Evolutionary conservation across 64 coral and sea anemone genomes (phyloP).

Genomic region (Actinia equina): DNA sequence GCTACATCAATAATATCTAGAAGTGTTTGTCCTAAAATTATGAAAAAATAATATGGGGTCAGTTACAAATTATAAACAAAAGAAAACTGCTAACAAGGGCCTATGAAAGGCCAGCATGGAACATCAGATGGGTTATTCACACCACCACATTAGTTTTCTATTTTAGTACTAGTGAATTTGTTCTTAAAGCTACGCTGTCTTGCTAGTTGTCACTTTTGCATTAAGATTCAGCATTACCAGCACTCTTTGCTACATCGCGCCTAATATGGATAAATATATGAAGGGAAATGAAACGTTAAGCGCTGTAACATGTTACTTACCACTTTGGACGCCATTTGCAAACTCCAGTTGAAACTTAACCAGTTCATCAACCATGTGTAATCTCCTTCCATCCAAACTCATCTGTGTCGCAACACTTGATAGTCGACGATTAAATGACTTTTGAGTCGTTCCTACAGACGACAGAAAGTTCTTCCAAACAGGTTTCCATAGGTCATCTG

Average conservation of each 20-base stretch:
- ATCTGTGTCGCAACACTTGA: conserved; percentile 57
- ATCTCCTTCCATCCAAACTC: conserved; percentile 60
- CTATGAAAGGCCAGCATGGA: too few species aligned
- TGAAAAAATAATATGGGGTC: too few species aligned
- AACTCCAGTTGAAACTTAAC: conserved; percentile 66
- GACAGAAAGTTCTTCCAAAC: conserved; percentile 74
- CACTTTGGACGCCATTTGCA: conserved; percentile 61
- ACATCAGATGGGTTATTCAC: too few species aligned
- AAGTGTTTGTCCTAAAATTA: conserved; percentile 34
- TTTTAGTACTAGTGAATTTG: too few species aligned
- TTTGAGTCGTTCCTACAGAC: conserved; percentile 54
- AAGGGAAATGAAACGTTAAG: neutral
- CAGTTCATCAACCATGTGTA: conserved; percentile 60
- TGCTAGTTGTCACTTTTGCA: too few species aligned
- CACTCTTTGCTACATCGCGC: too few species aligned
- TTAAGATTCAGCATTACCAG: too few species aligned
- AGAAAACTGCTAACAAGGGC: too few species aligned
- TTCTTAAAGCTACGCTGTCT: too few species aligned
- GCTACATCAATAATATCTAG: conserved; percentile 38
- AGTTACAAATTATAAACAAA: too few species aligned
- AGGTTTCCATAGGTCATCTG: conserved; percentile 51
- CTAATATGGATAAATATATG: neutral
- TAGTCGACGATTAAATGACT: conserved; percentile 58
- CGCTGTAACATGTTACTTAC: conserved; percentile 1
- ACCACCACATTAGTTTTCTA: too few species aligned